Evolutionary conservation across 1,140 invertebrate genomes (phyloP).

Genomic region (Phenacoccus solenopsis): DNA sequence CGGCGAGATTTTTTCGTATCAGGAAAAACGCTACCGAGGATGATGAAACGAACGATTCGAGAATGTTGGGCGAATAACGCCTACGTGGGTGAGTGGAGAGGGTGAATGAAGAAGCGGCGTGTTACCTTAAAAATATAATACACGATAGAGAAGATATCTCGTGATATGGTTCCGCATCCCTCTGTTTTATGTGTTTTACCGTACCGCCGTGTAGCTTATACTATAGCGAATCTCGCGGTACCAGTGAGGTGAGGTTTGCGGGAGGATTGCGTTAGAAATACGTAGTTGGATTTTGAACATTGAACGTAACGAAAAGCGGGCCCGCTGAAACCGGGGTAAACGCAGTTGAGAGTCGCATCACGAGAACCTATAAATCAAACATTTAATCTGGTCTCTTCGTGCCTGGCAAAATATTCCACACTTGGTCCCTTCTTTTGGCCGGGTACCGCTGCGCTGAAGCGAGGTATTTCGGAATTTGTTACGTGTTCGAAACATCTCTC

Average conservation of each 20-base stretch:
- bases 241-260: too few species aligned
- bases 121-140: neutral
- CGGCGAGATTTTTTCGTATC: too few species aligned
- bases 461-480: neutral
- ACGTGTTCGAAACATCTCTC: neutral
- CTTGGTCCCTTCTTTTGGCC: neutral
- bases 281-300: neutral
- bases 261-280: too few species aligned
- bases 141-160: neutral
- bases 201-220: too few species aligned
- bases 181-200: neutral
- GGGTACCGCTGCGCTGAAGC: neutral
- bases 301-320: neutral
- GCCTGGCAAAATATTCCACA: neutral
- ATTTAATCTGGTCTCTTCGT: constrained; percentile 15
- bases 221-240: too few species aligned
- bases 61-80: too few species aligned
- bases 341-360: constrained; percentile 1
- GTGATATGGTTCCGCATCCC: neutral
- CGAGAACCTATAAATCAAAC: constrained; percentile 8
- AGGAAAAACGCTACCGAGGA: too few species aligned
- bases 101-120: too few species aligned
- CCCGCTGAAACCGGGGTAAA: neutral
- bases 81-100: too few species aligned
- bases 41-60: too few species aligned